These are phyloP conservation scores for Ophion slaviceki DNA, from an alignment of 2,888 invertebrate species.

Conservation along the genomic window DNA sequence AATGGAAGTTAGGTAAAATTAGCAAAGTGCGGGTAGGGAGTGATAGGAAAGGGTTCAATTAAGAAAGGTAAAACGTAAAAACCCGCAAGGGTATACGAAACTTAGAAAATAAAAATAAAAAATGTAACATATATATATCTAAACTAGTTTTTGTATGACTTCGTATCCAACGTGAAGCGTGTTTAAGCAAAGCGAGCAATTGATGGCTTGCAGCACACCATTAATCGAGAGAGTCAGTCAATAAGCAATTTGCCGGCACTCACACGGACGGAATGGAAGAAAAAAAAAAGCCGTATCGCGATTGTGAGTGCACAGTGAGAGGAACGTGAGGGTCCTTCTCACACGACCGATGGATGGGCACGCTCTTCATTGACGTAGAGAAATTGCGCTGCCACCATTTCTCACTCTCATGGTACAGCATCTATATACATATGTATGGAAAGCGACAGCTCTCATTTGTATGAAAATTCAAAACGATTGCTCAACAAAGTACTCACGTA, in stretches of 20 bases:
- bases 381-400: conserved; percentile 8
- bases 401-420: not conserved
- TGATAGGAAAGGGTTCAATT: too few species aligned
- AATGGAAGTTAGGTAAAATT: too few species aligned
- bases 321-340: conserved; percentile 34
- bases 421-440: not conserved
- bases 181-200: conserved; percentile 22
- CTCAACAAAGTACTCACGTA: not conserved
- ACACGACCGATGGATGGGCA: conserved; percentile 28
- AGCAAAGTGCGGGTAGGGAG: too few species aligned
- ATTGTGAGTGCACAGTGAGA: conserved; percentile 10
- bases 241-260: conserved; percentile 27
- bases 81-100: too few species aligned
- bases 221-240: conserved; percentile 32
- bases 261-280: not conserved
- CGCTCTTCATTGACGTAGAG: conserved; percentile 28
- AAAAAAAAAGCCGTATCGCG: conserved; percentile 14
- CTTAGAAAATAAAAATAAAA: too few species aligned
- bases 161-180: not conserved
- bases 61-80: too few species aligned
- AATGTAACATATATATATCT: not conserved
- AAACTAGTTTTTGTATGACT: not conserved
- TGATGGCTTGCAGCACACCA: conserved; percentile 39
- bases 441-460: not conserved
- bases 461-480: not conserved